These are phyloP conservation scores for Zaprionus taronus DNA, from an alignment of 1,140 invertebrate genomes.

Conservation along the genomic window DNA sequence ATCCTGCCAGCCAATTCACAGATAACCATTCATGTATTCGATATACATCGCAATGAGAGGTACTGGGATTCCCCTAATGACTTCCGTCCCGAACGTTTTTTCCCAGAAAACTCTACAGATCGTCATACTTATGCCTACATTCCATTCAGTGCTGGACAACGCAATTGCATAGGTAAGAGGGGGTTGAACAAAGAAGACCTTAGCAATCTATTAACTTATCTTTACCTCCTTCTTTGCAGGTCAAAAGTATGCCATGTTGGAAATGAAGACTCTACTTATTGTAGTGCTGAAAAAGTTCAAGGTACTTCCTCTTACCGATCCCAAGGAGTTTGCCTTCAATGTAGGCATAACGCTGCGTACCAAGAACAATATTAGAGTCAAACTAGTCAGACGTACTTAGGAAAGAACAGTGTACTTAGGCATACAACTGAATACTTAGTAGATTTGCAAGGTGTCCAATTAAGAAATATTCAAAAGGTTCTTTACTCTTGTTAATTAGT, in stretches of 20 bases:
- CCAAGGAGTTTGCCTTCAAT: slow-evolving; percentile 61
- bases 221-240: slow-evolving; percentile 31
- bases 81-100: slow-evolving; percentile 92
- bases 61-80: slow-evolving; percentile 89
- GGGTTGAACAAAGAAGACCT: not conserved
- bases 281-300: slow-evolving; percentile 82
- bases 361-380: slow-evolving; percentile 61
- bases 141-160: slow-evolving; percentile 86
- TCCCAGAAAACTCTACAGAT: slow-evolving; percentile 86
- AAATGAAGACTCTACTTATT: slow-evolving; percentile 84
- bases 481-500: not conserved
- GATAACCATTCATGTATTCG: slow-evolving; percentile 84
- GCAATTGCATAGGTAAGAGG: slow-evolving; percentile 76
- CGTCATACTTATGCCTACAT: slow-evolving; percentile 85
- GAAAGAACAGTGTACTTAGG: not conserved
- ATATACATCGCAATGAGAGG: slow-evolving; percentile 86
- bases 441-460: not conserved
- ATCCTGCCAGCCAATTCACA: slow-evolving; percentile 85
- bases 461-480: not conserved
- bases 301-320: slow-evolving; percentile 77
- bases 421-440: not conserved
- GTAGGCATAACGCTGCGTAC: slow-evolving; percentile 66
- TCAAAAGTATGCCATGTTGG: slow-evolving; percentile 85
- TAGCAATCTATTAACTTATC: not conserved
- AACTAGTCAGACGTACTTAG: slow-evolving; percentile 52